Evolutionary conservation across 2,113 vertebrate species (phyloP).

Genomic region (Paracanthobrama guichenoti): DNA sequence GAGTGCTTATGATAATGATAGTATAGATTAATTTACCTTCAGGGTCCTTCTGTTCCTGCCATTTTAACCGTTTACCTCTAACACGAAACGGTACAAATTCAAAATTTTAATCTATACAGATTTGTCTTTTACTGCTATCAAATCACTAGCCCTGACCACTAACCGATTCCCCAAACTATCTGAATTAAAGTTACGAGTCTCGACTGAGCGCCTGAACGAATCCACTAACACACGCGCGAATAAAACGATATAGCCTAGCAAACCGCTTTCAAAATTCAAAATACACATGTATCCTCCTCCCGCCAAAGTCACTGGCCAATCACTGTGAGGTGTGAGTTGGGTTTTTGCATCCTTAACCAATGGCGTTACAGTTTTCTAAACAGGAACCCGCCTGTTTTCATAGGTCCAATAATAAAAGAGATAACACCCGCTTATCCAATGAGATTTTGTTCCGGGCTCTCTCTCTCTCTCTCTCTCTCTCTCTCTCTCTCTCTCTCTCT

Average conservation of each 20-base stretch:
- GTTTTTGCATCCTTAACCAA: neutral
- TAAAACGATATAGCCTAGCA: too few species aligned
- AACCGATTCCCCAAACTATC: too few species aligned
- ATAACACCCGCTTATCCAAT: neutral
- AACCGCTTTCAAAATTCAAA: constrained; percentile 26
- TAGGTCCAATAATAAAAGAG: neutral
- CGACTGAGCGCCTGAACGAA: neutral
- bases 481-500: too few species aligned
- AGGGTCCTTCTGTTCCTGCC: constrained; percentile 64
- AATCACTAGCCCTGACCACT: neutral
- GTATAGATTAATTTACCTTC: constrained; percentile 64
- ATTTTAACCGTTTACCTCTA: constrained; percentile 55
- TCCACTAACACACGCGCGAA: neutral
- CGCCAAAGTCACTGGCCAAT: constrained; percentile 11
- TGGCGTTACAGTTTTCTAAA: neutral
- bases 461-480: neutral
- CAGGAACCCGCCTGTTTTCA: neutral
- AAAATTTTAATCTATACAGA: neutral
- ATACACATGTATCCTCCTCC: neutral
- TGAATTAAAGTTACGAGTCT: neutral
- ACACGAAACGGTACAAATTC: neutral
- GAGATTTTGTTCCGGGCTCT: neutral
- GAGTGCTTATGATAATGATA: neutral
- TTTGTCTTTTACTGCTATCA: too few species aligned
- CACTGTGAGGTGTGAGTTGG: neutral